phyloP scores from a whole-genome alignment of 2,113 vertebrate species.

The Theristicus caerulescens region DNA sequence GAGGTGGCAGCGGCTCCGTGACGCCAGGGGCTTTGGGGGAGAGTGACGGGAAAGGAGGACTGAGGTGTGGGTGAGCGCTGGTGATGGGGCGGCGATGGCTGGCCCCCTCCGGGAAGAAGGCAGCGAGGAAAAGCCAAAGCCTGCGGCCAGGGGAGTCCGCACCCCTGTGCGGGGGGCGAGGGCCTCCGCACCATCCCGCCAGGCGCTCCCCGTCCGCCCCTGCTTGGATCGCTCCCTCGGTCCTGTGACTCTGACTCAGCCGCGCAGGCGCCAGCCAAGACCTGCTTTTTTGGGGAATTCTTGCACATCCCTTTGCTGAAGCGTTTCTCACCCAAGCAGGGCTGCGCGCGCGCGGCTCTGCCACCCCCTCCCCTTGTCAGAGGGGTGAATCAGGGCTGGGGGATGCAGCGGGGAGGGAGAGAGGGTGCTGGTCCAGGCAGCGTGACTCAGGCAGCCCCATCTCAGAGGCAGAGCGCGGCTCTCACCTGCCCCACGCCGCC shows the following conservation, averaged over 20 bases:
- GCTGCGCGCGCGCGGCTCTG: not conserved
- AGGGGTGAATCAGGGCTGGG: not conserved
- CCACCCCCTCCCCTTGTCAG: not conserved
- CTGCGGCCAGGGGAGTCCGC: not conserved
- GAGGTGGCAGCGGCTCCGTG: not conserved
- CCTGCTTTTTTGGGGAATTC: slow-evolving; percentile 45
- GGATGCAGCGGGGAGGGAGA: not conserved
- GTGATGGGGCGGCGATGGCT: accelerated
- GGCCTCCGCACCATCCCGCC: not conserved
- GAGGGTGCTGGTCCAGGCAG: not conserved
- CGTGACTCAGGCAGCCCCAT: not conserved
- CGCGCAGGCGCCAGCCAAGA: slow-evolving; percentile 37
- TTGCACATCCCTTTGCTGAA: not conserved
- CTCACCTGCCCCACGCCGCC: not conserved
- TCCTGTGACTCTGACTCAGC: slow-evolving; percentile 68
- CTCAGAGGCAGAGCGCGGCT: not conserved
- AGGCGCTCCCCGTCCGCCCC: not conserved
- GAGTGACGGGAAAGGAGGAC: accelerated
- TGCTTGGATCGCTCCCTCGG: not conserved
- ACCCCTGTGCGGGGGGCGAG: not conserved
- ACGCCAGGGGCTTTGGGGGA: not conserved
- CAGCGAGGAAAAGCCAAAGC: not conserved
- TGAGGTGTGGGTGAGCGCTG: accelerated
- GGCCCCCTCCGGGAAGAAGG: accelerated
- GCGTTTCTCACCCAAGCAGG: not conserved